phyloP scores from a whole-genome alignment of 2,888 invertebrate species.

The Molorchus minor region DNA sequence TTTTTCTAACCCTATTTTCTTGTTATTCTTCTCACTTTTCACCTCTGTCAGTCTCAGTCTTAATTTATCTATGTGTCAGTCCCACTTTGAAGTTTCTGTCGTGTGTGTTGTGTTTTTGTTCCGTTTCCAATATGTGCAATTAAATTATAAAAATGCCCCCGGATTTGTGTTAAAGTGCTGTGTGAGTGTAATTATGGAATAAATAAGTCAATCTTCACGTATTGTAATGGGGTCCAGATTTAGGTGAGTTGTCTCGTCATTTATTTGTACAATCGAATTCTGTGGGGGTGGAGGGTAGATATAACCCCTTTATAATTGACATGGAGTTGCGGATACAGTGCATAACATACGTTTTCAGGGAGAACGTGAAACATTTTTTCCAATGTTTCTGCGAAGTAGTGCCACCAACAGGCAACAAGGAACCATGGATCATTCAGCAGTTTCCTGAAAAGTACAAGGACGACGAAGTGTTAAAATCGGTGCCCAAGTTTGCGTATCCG shows the following conservation, averaged over 20 bases:
- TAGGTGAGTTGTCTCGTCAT: slow-evolving; percentile 6
- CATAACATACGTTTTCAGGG: slow-evolving; percentile 67
- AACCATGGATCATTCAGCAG: slow-evolving; percentile 80
- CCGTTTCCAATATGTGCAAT: slow-evolving; percentile 28
- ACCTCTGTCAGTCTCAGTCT: background rate
- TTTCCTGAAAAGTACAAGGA: slow-evolving; percentile 86
- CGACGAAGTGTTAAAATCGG: slow-evolving; percentile 84
- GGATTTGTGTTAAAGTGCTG: slow-evolving; percentile 28
- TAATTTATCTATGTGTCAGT: too few species aligned
- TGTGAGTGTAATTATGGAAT: slow-evolving; percentile 9
- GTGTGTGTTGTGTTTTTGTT: slow-evolving; percentile 27
- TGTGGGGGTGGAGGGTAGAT: slow-evolving; percentile 1
- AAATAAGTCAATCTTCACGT: background rate
- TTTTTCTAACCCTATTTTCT: slow-evolving; percentile 28
- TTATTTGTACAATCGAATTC: slow-evolving; percentile 13
- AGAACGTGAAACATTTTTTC: slow-evolving; percentile 80
- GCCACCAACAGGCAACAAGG: slow-evolving; percentile 70
- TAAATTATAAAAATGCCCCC: slow-evolving; percentile 28
- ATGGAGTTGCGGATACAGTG: background rate
- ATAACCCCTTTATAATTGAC: slow-evolving; percentile 8
- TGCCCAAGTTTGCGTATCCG: slow-evolving; percentile 93
- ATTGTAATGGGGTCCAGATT: slow-evolving; percentile 26
- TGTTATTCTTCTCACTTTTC: slow-evolving; percentile 7
- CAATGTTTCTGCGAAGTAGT: slow-evolving; percentile 87
- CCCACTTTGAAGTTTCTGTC: slow-evolving; percentile 12